phyloP scores from a whole-genome alignment of 2,888 invertebrate genomes.

The Brachylomia viminalis region DNA sequence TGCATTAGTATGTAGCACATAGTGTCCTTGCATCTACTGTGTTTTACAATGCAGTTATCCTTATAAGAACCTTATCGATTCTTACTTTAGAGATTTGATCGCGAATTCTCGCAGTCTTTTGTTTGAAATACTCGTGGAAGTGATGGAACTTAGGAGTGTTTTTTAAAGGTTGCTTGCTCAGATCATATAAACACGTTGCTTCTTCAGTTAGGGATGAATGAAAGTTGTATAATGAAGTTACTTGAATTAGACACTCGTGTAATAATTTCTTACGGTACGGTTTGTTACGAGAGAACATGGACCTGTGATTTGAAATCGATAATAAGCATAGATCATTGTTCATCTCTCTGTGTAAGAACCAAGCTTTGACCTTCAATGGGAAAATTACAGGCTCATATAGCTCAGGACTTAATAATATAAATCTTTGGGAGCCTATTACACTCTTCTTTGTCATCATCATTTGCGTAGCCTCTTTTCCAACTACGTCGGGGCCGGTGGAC shows the following conservation, averaged over 20 bases:
- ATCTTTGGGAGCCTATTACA: too few relatives aligned
- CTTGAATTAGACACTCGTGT: background rate
- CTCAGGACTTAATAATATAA: too few relatives aligned
- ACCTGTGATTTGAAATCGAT: background rate
- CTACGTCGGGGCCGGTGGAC: too few relatives aligned
- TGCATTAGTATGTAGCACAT: constrained; percentile 1
- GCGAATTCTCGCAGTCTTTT: background rate
- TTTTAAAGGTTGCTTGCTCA: background rate
- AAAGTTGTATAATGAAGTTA: background rate
- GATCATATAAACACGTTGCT: too few relatives aligned
- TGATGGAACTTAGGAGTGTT: background rate
- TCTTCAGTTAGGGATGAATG: too few relatives aligned
- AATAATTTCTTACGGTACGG: background rate
- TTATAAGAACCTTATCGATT: constrained; percentile 24
- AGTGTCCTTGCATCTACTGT: constrained; percentile 48
- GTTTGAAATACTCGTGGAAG: background rate
- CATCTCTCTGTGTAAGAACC: background rate
- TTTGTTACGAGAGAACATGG: background rate
- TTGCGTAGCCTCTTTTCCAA: too few relatives aligned
- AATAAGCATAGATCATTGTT: background rate
- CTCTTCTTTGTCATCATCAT: too few relatives aligned
- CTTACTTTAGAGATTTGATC: background rate
- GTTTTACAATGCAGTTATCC: constrained; percentile 48
- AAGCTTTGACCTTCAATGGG: background rate
- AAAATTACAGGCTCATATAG: background rate